phyloP scores from a whole-genome alignment of 2,797 vertebrate species.

The Menidia menidia region DNA sequence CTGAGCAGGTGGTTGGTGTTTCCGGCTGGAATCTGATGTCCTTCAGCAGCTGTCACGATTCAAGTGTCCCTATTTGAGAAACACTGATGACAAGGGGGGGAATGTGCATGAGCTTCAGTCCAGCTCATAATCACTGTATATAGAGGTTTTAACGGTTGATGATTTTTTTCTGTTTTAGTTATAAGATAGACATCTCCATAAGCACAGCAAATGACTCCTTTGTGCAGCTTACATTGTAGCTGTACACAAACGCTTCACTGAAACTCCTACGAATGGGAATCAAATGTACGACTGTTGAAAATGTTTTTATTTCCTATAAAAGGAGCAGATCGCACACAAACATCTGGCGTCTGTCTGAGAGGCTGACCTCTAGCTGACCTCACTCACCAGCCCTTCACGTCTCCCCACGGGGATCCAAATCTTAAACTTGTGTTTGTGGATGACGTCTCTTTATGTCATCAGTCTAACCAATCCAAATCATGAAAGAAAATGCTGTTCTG shows the following conservation, averaged over 20 bases:
- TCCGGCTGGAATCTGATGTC: neutral
- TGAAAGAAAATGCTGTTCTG: conserved; percentile 21
- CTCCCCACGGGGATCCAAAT: conserved; percentile 22
- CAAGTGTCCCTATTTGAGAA: neutral
- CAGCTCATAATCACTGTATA: conserved; percentile 3
- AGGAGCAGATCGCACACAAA: neutral
- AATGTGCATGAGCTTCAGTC: neutral
- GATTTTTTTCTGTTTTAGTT: neutral
- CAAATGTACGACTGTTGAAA: neutral
- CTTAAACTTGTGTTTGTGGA: conserved; percentile 25
- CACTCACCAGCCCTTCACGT: conserved; percentile 1
- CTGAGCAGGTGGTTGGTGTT: neutral
- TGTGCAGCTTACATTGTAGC: neutral
- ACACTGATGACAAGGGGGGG: neutral
- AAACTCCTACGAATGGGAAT: neutral
- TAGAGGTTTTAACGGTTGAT: neutral
- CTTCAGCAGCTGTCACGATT: neutral
- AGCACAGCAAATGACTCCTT: neutral
- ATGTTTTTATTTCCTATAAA: neutral
- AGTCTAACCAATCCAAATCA: neutral
- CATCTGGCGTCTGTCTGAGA: neutral
- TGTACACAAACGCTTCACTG: neutral
- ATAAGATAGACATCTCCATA: conserved; percentile 3
- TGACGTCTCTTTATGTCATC: conserved; percentile 18
- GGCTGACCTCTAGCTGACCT: conserved; percentile 10